A percentile compares a stretch with the other conserved stretches of the same genome.
phyloP scores from a whole-genome alignment of 2,888 invertebrate species.

The Phalera bucephala region DNA sequence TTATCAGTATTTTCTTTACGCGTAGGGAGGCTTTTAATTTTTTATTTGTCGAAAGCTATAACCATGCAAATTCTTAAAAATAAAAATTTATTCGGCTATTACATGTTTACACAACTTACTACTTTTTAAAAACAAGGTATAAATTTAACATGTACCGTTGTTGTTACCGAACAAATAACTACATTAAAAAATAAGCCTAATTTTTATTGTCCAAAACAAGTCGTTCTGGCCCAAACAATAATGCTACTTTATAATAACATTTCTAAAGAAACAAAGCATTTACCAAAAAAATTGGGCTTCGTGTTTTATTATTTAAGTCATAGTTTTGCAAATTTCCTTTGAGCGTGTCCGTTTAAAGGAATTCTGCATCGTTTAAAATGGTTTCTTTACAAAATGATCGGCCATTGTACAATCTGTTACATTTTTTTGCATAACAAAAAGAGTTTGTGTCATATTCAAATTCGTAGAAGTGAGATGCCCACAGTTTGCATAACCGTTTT shows the following conservation, averaged over 20 bases:
- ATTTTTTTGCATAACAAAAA: slow-evolving; percentile 50
- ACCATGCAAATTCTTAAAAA: too few species aligned
- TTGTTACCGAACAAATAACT: too few species aligned
- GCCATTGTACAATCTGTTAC: slow-evolving; percentile 31
- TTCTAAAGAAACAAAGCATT: slow-evolving; percentile 28
- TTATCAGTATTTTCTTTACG: too few species aligned
- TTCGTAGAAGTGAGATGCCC: slow-evolving; percentile 59
- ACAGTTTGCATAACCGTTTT: slow-evolving; percentile 60
- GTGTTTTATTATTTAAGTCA: slow-evolving; percentile 38
- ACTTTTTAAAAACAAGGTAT: too few species aligned
- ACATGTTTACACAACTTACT: too few species aligned
- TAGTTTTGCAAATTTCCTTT: slow-evolving; percentile 49
- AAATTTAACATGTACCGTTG: too few species aligned
- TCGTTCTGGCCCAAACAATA: slow-evolving; percentile 18
- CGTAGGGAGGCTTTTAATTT: too few species aligned
- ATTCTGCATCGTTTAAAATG: slow-evolving; percentile 39
- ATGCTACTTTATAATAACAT: slow-evolving; percentile 46
- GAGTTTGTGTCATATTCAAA: slow-evolving; percentile 63
- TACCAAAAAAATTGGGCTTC: slow-evolving; percentile 43
- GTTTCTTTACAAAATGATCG: slow-evolving; percentile 41
- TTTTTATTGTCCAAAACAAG: slow-evolving; percentile 2
- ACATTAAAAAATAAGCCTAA: too few species aligned
- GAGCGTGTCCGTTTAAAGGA: slow-evolving; percentile 45
- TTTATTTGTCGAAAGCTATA: too few species aligned
- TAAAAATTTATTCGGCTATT: too few species aligned